Conservation (phyloP, 1,140 invertebrate species). For the Hylyphantes graminicola region DNA sequence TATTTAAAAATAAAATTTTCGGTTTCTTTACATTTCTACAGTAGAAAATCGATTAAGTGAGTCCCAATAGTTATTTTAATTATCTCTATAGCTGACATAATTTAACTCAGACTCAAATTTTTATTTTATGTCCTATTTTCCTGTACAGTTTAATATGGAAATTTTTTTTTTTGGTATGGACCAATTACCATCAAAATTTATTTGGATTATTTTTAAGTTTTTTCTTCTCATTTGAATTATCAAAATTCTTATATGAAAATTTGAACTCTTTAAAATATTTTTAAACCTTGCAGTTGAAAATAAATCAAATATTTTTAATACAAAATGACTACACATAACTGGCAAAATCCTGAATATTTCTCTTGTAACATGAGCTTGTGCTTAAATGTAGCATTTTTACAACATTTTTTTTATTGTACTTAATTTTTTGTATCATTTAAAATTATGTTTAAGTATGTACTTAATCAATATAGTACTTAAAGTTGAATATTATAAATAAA, state of each 20-base stretch:
- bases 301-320: slow-evolving; percentile 22
- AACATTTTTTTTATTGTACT: not conserved
- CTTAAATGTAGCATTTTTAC: slow-evolving; percentile 6
- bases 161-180: not conserved
- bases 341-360: not conserved
- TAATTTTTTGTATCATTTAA: not conserved
- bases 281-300: not conserved
- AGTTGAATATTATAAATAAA: not conserved
- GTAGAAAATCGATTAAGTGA: too few species aligned
- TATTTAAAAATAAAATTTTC: too few species aligned
- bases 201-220: not conserved
- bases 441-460: not conserved
- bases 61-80: too few species aligned
- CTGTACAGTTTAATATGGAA: too few species aligned
- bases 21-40: too few species aligned
- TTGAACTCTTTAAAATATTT: not conserved
- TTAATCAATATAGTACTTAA: not conserved
- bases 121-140: too few species aligned
- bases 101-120: too few species aligned
- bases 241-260: not conserved
- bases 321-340: not conserved
- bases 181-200: not conserved
- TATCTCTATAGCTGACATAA: too few species aligned
- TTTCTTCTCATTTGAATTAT: not conserved
- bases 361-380: slow-evolving; percentile 17